Conservation (phyloP, 1,140 invertebrate genomes). For the Cyrtorhinus lividipennis region DNA sequence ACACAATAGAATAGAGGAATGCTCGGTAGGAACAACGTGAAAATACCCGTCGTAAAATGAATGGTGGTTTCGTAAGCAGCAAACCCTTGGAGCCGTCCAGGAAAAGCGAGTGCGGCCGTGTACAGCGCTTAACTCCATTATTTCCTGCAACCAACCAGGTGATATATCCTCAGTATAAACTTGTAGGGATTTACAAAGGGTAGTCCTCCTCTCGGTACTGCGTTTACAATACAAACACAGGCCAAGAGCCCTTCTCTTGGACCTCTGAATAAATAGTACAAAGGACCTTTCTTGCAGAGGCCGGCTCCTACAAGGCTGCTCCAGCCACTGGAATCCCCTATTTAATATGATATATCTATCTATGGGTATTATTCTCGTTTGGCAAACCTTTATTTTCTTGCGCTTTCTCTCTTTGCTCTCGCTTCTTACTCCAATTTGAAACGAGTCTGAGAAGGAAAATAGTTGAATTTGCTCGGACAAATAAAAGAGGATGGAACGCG, state of each 20-base stretch:
- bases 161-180: constrained; percentile 4
- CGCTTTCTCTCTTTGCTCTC: background rate
- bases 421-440: no score
- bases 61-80: background rate
- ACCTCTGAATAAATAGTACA: constrained; percentile 6
- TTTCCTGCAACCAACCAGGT: background rate
- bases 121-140: background rate
- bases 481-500: no score
- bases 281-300: background rate
- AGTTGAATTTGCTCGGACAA: no score
- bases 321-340: background rate
- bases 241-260: background rate
- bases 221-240: constrained; percentile 1
- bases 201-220: background rate
- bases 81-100: background rate
- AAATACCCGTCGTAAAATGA: background rate
- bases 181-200: constrained; percentile 6
- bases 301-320: background rate
- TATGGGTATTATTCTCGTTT: constrained; percentile 5
- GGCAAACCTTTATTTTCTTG: background rate
- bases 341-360: constrained; percentile 1
- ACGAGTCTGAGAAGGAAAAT: no score
- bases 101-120: background rate
- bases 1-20: no score
- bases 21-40: no score